A percentile compares a stretch with the other conserved stretches of the same genome.
phyloP scores from a whole-genome alignment of 1,140 invertebrate genomes.

The Elymnias hypermnestra region DNA sequence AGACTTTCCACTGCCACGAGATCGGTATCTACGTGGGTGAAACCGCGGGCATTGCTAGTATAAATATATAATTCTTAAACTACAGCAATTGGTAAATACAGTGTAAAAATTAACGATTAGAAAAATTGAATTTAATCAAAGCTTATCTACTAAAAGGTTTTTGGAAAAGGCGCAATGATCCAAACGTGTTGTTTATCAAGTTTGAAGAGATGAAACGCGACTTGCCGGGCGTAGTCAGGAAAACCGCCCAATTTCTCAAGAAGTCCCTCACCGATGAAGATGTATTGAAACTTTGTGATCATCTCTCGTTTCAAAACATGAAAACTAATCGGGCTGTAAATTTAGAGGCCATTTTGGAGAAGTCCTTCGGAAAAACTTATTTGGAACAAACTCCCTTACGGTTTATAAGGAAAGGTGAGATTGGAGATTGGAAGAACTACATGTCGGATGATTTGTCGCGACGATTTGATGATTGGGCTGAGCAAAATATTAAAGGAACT shows the following conservation, averaged over 20 bases:
- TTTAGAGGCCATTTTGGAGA: conserved; percentile 78
- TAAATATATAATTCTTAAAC: too few relatives aligned
- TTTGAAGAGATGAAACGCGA: conserved; percentile 92
- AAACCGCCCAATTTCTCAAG: conserved; percentile 84
- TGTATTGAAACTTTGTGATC: conserved; percentile 80
- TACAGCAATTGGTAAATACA: too few relatives aligned
- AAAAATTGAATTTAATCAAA: too few relatives aligned
- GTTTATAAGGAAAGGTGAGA: conserved; percentile 88
- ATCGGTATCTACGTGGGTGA: too few relatives aligned
- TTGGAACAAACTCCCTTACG: conserved; percentile 76
- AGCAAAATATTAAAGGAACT: conserved; percentile 80
- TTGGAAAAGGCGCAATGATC: conserved; percentile 84
- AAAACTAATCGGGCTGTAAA: conserved; percentile 87
- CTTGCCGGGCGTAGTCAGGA: conserved; percentile 78
- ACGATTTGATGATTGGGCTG: conserved; percentile 86
- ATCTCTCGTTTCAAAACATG: conserved; percentile 89
- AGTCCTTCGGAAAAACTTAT: conserved; percentile 68
- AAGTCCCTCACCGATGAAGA: conserved; percentile 81
- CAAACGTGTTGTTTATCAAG: conserved; percentile 87
- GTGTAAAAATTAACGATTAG: too few relatives aligned
- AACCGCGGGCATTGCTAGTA: too few relatives aligned
- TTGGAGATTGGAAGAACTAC: conserved; percentile 90
- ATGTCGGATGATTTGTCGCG: conserved; percentile 83
- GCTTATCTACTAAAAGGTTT: conserved; percentile 37
- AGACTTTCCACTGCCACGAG: too few relatives aligned